Conservation (phyloP, 2,888 invertebrate genomes). For the Blastobasis lacticolella region DNA sequence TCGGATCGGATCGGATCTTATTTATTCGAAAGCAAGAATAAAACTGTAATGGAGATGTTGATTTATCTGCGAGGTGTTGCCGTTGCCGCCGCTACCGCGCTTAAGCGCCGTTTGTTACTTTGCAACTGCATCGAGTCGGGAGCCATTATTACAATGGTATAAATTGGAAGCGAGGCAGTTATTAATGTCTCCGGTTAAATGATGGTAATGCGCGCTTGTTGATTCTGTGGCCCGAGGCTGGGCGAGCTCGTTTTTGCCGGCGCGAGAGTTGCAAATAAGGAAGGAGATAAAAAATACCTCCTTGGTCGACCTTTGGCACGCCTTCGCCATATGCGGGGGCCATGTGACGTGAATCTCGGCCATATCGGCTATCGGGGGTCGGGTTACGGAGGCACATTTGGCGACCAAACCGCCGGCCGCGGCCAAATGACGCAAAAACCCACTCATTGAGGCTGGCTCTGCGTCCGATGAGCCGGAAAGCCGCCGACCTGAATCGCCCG, state of each 20-base stretch:
- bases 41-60: slow-evolving; percentile 60
- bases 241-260: slow-evolving; percentile 8
- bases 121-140: slow-evolving; percentile 37
- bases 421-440: slow-evolving; percentile 54
- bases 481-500: slow-evolving; percentile 21
- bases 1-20: slow-evolving; percentile 25
- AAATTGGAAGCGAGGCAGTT: slow-evolving; percentile 40
- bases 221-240: slow-evolving; percentile 15
- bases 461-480: slow-evolving; percentile 34
- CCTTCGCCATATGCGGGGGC: slow-evolving; percentile 52
- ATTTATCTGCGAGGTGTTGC: slow-evolving; percentile 52
- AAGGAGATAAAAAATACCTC: slow-evolving; percentile 54
- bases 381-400: slow-evolving; percentile 59
- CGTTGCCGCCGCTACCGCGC: slow-evolving; percentile 47
- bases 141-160: slow-evolving; percentile 46
- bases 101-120: slow-evolving; percentile 52
- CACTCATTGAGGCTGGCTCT: slow-evolving; percentile 43
- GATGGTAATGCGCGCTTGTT: slow-evolving; percentile 5
- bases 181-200: slow-evolving; percentile 21
- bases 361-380: slow-evolving; percentile 41
- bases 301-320: slow-evolving; percentile 57
- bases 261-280: slow-evolving; percentile 37
- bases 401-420: slow-evolving; percentile 40
- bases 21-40: slow-evolving; percentile 57
- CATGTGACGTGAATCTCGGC: slow-evolving; percentile 62